Evolutionary conservation across 2,888 invertebrate genomes (phyloP).

Genomic region (Alsophila aescularia): DNA sequence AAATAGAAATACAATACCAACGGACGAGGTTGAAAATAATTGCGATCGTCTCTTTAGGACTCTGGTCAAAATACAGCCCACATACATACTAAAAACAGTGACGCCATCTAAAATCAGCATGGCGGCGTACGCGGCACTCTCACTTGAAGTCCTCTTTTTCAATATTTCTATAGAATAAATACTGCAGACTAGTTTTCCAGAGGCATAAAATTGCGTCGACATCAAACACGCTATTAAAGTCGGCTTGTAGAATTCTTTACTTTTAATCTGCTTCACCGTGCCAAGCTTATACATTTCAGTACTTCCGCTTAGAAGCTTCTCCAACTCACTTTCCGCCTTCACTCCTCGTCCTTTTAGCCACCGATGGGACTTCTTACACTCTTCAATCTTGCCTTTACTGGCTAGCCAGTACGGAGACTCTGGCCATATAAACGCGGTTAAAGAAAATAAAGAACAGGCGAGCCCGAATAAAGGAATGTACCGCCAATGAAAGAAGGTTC

Average conservation of each 20-base stretch:
- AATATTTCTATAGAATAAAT: constrained; percentile 44
- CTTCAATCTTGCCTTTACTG: constrained; percentile 42
- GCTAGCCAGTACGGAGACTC: constrained; percentile 49
- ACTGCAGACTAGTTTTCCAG: constrained; percentile 42
- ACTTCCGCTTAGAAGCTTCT: constrained; percentile 11
- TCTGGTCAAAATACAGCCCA: constrained; percentile 31
- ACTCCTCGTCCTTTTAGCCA: constrained; percentile 42
- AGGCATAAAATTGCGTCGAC: constrained; percentile 37
- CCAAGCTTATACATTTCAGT: not conserved
- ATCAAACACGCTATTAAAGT: constrained; percentile 27
- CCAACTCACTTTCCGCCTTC: constrained; percentile 34
- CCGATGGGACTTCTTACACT: constrained; percentile 38
- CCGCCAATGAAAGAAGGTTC: constrained; percentile 42
- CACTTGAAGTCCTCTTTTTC: constrained; percentile 36
- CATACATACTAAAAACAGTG: constrained; percentile 38
- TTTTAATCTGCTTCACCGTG: not conserved
- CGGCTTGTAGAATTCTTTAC: constrained; percentile 38
- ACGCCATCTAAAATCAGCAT: constrained; percentile 46
- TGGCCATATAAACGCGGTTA: constrained; percentile 33
- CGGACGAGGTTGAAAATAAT: not conserved
- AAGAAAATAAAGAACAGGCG: constrained; percentile 20
- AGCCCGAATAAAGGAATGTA: constrained; percentile 36
- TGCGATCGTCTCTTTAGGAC: constrained; percentile 27
- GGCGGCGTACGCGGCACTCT: constrained; percentile 38
- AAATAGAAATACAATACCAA: constrained; percentile 11